Conservation (phyloP, 2,797 vertebrate genomes). For the Lophotriccus pileatus region DNA sequence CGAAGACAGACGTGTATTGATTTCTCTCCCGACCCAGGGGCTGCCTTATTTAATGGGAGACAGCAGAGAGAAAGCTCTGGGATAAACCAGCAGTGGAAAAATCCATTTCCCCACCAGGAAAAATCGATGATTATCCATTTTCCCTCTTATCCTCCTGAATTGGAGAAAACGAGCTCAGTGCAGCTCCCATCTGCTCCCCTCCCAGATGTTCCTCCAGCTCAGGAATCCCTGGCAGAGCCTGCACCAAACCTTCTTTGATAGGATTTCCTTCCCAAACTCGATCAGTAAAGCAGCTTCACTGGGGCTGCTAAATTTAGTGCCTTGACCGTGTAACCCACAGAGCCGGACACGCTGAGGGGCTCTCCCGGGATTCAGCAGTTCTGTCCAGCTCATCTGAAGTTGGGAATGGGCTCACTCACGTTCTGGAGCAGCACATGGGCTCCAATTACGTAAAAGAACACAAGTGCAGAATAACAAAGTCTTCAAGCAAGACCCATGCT, state of each 20-base stretch:
- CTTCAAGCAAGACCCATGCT: not conserved
- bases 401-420: not conserved
- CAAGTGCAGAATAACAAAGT: not conserved
- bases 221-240: not conserved
- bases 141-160: not conserved
- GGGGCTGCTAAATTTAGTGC: not conserved
- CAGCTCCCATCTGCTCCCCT: constrained; percentile 11
- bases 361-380: not conserved
- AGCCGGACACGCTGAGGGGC: not conserved
- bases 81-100: not conserved
- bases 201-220: not conserved
- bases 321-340: not conserved
- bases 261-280: not conserved
- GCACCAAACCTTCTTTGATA: not conserved
- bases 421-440: not conserved
- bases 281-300: not conserved
- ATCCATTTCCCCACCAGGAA: not conserved
- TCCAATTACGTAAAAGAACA: not conserved
- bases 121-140: constrained; percentile 28
- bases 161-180: not conserved
- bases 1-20: not conserved
- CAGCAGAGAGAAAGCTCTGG: not conserved
- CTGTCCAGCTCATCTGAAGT: not conserved
- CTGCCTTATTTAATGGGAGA: not conserved
- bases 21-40: not conserved